Base-by-base conservation (phyloP, 2,113 vertebrate genomes). In the Corynorhinus townsendii region DNA sequence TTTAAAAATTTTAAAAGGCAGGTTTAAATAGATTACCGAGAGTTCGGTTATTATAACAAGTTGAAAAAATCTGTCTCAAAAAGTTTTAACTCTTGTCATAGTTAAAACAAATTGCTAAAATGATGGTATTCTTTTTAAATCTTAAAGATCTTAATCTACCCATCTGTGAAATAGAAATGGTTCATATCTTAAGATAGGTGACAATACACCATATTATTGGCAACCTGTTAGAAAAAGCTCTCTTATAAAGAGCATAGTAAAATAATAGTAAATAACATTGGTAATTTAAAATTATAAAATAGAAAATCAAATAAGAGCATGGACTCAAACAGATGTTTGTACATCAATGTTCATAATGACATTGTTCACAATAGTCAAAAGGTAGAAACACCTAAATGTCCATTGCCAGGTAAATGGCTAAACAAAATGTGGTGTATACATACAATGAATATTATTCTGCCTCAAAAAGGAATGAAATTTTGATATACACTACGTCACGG, bases 221-320 rank as follows among this genome's bases (percentile, higher is more conserved):
- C 4, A 11, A 30, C 79, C 87, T 93, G 59, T 20, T 10, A 77
- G 73, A 28, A 96, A 94, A 88, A 89, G 14, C 72, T 40, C 66
- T 79, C 93, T 40, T 79, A 75, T 82, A 94, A 81, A 95, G 52
- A 95, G 82, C 59, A 93, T 9, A 56, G 16, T 56, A 96, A 92
- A 94, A n/a, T 40, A 1, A 80, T 8, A 96, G 38, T 93, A 15
- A 95, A 77, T 49, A 38, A 87, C n/a, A 89, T 12, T 40, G 84
- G 92, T 92, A 77, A 94, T 66, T 92, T 96, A 88, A 17, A 22
- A 47, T 49, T 84, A 89, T 26, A 79, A 94, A 93, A 62, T 62
- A 93, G 7, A 33, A 96, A 94, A 95, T 82, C 71, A 89, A 95
- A 14, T 20, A 26, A 80, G 6, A 89, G 56, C 47, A 47, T 35